Conservation (phyloP, 2,113 vertebrate species). For the Ammospiza nelsoni region DNA sequence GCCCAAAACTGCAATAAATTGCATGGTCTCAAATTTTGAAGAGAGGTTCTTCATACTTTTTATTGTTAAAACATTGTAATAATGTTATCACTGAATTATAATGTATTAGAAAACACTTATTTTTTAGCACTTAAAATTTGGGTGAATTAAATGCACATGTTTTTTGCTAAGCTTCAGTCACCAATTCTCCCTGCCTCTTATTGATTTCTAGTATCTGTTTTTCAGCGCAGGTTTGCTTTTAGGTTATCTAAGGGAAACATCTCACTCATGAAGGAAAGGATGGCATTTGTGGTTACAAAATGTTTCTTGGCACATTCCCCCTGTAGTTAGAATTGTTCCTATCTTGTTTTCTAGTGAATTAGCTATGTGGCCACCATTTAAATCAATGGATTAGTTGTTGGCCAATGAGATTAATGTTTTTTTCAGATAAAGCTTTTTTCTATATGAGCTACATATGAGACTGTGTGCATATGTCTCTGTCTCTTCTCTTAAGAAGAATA, state of each 20-base stretch:
- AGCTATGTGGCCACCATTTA: not conserved
- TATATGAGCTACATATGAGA: fast-evolving
- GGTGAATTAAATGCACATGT: not conserved
- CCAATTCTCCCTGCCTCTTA: not conserved
- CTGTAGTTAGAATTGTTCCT: not conserved
- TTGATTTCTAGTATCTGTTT: not conserved
- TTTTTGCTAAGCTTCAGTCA: not conserved
- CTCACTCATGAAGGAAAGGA: not conserved
- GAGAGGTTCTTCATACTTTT: not conserved
- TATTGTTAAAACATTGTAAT: not conserved
- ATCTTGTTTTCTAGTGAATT: not conserved
- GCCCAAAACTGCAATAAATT: not conserved
- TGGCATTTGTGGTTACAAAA: not conserved
- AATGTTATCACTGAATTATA: not conserved
- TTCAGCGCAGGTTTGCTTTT: not conserved
- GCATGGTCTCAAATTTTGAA: not conserved
- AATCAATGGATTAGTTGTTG: not conserved
- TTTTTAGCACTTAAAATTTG: not conserved
- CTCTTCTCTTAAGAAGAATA: not conserved
- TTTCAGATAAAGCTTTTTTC: not conserved
- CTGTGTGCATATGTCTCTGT: not conserved
- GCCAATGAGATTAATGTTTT: not conserved
- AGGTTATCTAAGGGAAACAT: not conserved
- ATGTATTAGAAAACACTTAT: not conserved
- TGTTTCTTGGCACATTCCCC: not conserved